Evolutionary conservation across 2,113 vertebrate species (phyloP), one percentile per base, ranked within the genome.

Genomic region (Noturus placidus): DNA sequence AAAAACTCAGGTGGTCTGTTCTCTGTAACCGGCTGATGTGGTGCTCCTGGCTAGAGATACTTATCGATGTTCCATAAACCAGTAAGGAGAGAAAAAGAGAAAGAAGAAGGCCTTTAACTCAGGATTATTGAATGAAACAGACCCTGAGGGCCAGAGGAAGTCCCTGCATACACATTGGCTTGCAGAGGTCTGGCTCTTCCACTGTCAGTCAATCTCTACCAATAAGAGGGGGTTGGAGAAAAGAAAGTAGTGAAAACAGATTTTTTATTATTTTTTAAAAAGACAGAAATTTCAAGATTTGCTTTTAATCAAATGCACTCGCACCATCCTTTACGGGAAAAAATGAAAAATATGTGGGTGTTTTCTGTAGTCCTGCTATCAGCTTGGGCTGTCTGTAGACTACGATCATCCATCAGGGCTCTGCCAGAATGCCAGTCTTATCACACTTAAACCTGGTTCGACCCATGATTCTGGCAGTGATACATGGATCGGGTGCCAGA

Each of bases 141-240:
- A 83, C 56, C 82, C 88, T 19, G 11, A 63, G 88, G 91, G 89
- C 88, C 42, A 59, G 70, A 85, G 78, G 67, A 89, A 89, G 85
- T 88, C 84, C 30, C 25, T 82, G 30, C 76, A 88, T 72, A 72
- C 52, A n/a, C 25, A 61, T 67, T 25, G 56, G 86, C 59, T 57
- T 15, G n/a, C 80, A 46, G 35, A 20, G 57, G 2, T 38, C 87
- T 90, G 86, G 33, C 50, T 46, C 57, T 57, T 78, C 46, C 1
- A 61, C 65, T 85, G 5, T 87, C 82, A 90, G 22, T 70, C 22
- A 84, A 46, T 85, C 46, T 89, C 86, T 81, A 74, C 46, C 46
- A 89, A 92, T 93, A 93, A 91, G 90, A 93, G 90, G 93, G 93
- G 88, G 52, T 38, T 50, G 67, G 57, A 84, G 59, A 77, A 50